Evolutionary conservation across 2,797 vertebrate species (phyloP).

Genomic region (Antrozous pallidus): DNA sequence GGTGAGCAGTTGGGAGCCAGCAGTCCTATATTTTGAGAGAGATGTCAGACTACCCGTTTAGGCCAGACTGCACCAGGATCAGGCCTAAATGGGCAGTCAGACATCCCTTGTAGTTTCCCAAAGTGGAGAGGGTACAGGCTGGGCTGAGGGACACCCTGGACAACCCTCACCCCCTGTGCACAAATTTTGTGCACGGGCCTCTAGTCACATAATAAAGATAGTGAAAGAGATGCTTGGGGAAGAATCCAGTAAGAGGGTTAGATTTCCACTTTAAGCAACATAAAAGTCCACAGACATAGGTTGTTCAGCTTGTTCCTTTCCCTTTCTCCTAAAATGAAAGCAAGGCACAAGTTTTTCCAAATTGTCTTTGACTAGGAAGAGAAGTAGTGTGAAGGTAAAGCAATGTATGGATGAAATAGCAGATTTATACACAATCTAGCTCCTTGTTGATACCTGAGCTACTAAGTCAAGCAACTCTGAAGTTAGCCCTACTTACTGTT

Average conservation of each 20-base stretch:
- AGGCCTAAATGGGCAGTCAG: no score
- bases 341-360: background rate
- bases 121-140: no score
- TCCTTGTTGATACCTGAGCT: background rate
- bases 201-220: background rate
- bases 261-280: background rate
- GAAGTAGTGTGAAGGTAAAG: background rate
- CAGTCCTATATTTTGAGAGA: no score
- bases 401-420: background rate
- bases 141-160: no score
- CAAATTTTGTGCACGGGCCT: no score
- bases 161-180: no score
- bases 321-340: background rate
- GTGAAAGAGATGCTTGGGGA: slow-evolving; percentile 13
- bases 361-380: background rate
- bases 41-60: no score
- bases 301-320: background rate
- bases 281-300: background rate
- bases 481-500: background rate
- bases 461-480: background rate
- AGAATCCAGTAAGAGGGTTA: background rate
- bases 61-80: no score
- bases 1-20: no score
- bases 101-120: no score
- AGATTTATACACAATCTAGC: background rate